A percentile compares a stretch with the other conserved stretches of the same genome.
Conservation (phyloP, 2,113 vertebrate genomes). For the Carassius gibelio region DNA sequence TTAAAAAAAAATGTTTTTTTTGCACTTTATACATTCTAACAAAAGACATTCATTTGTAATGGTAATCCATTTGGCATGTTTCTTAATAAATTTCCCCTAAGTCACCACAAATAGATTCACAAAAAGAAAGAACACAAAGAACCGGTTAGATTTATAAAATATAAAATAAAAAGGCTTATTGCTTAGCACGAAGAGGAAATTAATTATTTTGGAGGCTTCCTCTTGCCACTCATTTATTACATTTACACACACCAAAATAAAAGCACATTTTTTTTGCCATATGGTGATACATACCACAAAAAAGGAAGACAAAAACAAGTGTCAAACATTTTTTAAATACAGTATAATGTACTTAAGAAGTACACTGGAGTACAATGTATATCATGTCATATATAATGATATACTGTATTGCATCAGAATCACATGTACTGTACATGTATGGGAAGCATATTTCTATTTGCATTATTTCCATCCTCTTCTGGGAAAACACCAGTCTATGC, state of each 20-base stretch:
- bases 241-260: too few species aligned
- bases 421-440: background rate
- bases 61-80: background rate
- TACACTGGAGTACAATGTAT: background rate
- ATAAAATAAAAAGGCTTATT: background rate
- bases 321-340: background rate
- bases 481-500: background rate
- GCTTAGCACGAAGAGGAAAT: background rate
- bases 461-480: background rate
- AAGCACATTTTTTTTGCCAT: too few species aligned
- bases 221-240: background rate
- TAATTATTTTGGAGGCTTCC: background rate
- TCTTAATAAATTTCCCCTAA: background rate
- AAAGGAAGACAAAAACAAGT: background rate
- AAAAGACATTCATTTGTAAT: background rate
- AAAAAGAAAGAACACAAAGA: background rate
- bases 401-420: too few species aligned
- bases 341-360: background rate
- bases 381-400: background rate
- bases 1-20: background rate
- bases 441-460: too few species aligned
- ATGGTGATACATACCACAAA: background rate
- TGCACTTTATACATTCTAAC: background rate
- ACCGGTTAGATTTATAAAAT: background rate
- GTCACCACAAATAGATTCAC: background rate